Evolutionary conservation across 2,888 invertebrate genomes (phyloP).

Genomic region (Machimus atricapillus): DNA sequence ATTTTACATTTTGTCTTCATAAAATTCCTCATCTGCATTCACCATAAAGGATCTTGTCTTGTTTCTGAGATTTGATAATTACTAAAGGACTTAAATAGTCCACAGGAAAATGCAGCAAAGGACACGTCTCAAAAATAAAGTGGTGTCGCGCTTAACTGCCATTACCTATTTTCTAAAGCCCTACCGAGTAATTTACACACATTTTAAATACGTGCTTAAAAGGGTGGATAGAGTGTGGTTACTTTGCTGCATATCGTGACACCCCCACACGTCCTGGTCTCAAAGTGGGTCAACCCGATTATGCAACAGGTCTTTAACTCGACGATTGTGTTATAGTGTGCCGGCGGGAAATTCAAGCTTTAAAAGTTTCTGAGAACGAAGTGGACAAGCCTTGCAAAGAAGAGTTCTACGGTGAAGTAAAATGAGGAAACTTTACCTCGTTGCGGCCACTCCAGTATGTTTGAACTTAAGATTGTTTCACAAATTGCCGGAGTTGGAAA

Average conservation of each 20-base stretch:
- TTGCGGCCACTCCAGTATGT: not conserved
- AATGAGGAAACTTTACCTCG: not conserved
- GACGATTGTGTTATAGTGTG: not conserved
- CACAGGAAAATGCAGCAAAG: not conserved
- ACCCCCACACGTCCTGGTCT: not conserved
- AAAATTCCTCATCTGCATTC: not conserved
- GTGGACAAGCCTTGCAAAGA: not conserved
- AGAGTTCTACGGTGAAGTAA: not conserved
- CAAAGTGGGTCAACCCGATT: not conserved
- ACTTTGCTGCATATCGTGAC: not conserved
- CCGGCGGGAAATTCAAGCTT: not conserved
- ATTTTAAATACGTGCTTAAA: constrained; percentile 13
- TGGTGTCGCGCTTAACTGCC: not conserved
- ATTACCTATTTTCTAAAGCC: not conserved
- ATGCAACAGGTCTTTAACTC: not conserved
- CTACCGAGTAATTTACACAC: not conserved
- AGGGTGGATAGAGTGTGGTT: not conserved
- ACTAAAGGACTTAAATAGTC: not conserved
- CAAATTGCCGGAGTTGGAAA: not conserved
- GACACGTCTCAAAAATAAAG: not conserved
- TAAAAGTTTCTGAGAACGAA: not conserved
- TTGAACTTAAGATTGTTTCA: not conserved
- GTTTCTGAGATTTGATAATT: not conserved
- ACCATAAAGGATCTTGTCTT: not conserved
- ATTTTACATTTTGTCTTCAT: not conserved